Evolutionary conservation across 2,888 invertebrate species (phyloP).

Genomic region (Eutolmus rufibarbis): DNA sequence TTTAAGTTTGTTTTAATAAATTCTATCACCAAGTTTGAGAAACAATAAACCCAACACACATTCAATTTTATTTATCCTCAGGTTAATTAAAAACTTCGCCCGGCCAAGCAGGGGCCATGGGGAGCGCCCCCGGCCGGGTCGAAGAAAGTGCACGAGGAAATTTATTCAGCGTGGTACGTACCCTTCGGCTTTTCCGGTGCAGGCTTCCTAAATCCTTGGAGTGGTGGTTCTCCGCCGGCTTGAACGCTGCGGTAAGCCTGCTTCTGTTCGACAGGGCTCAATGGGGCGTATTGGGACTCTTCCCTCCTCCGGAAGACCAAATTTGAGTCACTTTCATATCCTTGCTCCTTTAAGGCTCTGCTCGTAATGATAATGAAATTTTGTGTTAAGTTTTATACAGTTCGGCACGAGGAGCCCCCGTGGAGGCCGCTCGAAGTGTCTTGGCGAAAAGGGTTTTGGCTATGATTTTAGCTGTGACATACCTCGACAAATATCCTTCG

Average conservation of each 20-base stretch:
- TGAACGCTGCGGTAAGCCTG: constrained; percentile 88
- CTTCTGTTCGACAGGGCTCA: constrained; percentile 84
- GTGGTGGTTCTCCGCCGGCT: constrained; percentile 92
- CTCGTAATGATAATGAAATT: constrained; percentile 21
- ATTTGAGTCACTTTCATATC: constrained; percentile 91
- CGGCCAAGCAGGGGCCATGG: neutral
- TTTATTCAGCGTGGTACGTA: constrained; percentile 59
- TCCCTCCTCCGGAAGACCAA: constrained; percentile 83
- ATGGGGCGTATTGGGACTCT: constrained; percentile 68
- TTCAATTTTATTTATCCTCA: constrained; percentile 16
- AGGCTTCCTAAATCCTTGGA: constrained; percentile 88
- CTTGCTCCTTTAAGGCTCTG: constrained; percentile 87
- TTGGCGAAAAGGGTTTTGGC: neutral
- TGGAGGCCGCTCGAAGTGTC: neutral
- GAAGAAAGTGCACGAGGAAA: neutral
- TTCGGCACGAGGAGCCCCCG: neutral
- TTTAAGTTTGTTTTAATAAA: constrained; percentile 39
- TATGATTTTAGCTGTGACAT: constrained; percentile 45
- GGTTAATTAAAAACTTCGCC: constrained; percentile 25
- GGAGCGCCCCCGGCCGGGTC: neutral
- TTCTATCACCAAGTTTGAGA: constrained; percentile 29
- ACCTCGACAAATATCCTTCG: constrained; percentile 86
- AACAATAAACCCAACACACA: constrained; percentile 4
- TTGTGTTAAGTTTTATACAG: neutral
- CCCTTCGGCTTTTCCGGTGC: constrained; percentile 85